These are phyloP conservation scores for Platycheirus rosarum DNA, from an alignment of 2,888 invertebrate genomes.

Conservation along the genomic window DNA sequence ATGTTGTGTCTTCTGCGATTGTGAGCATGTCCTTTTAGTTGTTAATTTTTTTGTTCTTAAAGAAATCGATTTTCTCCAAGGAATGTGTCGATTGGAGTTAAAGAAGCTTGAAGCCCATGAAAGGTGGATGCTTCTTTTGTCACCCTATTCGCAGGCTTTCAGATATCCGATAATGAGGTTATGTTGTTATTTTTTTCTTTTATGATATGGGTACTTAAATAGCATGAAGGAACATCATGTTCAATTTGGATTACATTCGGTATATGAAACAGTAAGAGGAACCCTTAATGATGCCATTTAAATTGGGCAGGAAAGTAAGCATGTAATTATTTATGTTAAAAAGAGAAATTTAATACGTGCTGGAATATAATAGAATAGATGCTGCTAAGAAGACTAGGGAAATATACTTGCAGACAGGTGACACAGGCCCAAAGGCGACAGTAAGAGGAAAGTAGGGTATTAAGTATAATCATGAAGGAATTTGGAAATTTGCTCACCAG, in stretches of 20 bases:
- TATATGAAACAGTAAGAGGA: conserved; percentile 3
- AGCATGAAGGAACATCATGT: conserved; percentile 47
- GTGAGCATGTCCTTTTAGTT: conserved; percentile 70
- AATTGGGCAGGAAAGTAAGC: conserved; percentile 15
- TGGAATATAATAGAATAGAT: too few relatives aligned
- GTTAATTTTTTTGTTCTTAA: conserved; percentile 1
- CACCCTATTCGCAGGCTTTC: conserved; percentile 63
- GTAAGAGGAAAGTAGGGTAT: too few relatives aligned
- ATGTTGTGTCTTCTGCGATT: conserved; percentile 57
- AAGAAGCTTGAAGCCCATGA: conserved; percentile 7
- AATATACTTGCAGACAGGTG: not conserved
- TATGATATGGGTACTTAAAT: conserved; percentile 2
- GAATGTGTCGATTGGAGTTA: conserved; percentile 17
- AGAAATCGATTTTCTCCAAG: conserved; percentile 58
- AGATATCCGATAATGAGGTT: conserved; percentile 54
- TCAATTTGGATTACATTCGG: conserved; percentile 14
- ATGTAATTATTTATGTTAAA: not conserved
- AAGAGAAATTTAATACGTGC: conserved; percentile 9
- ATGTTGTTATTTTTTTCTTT: conserved; percentile 15
- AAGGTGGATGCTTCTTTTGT: conserved; percentile 49
- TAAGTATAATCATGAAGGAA: too few relatives aligned
- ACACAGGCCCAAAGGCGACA: not conserved
- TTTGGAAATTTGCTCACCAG: too few relatives aligned
- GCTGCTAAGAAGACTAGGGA: not conserved
- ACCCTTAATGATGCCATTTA: conserved; percentile 63